A percentile compares a stretch with the other conserved stretches of the same genome.
Evolutionary conservation across 2,797 vertebrate species (phyloP).

Genomic region (Champsocephalus esox): DNA sequence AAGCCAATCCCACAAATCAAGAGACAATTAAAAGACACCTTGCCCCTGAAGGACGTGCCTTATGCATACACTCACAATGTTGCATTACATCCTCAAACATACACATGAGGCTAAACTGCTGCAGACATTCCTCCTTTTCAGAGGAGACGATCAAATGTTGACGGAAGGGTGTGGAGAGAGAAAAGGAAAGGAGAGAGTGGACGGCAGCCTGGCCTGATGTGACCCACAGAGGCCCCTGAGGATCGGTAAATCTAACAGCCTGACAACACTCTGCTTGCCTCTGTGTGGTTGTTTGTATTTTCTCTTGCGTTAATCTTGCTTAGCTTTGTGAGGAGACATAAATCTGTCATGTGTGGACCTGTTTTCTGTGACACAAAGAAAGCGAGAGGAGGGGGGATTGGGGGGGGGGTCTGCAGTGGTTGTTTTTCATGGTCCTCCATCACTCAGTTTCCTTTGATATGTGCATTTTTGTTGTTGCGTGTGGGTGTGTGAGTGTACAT

Average conservation of each 20-base stretch:
- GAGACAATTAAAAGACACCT: conserved; percentile 34
- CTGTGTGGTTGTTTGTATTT: conserved; percentile 36
- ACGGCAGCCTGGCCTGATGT: conserved; percentile 40
- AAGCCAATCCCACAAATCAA: conserved; percentile 19
- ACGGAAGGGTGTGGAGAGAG: conserved; percentile 19
- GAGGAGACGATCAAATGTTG: conserved; percentile 51
- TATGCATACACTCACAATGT: conserved; percentile 3
- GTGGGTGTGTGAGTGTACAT: conserved; percentile 26
- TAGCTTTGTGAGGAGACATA: conserved; percentile 27
- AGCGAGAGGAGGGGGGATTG: background rate
- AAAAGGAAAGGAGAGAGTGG: conserved; percentile 4
- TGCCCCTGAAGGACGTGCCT: background rate
- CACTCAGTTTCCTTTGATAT: conserved; percentile 53
- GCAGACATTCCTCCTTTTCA: conserved; percentile 42
- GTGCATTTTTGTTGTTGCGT: conserved; percentile 16
- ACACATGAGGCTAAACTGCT: background rate
- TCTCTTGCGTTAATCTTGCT: conserved; percentile 23
- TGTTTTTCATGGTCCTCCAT: conserved; percentile 23
- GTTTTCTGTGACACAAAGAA: conserved; percentile 32
- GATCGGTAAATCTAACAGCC: conserved; percentile 26
- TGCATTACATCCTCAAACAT: background rate
- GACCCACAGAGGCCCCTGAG: conserved; percentile 21
- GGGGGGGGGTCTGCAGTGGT: conserved; percentile 34
- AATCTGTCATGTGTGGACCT: conserved; percentile 44
- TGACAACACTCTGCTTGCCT: conserved; percentile 13